A percentile compares a stretch with the other conserved stretches of the same genome.
These are phyloP conservation scores for Dicerorhinus sumatrensis DNA, from an alignment of 2,113 vertebrate species.

Conservation along the genomic window DNA sequence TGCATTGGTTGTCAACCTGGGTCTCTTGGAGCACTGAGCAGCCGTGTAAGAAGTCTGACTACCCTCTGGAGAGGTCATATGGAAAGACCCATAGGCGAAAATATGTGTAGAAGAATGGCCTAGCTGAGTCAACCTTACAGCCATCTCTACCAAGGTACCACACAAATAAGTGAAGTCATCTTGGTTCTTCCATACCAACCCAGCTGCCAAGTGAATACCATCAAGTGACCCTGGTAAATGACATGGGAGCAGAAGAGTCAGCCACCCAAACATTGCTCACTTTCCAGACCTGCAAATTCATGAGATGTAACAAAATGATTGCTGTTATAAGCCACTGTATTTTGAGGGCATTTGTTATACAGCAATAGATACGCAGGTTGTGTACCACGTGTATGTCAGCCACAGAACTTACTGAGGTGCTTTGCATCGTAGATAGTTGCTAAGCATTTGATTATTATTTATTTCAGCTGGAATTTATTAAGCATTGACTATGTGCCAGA, in stretches of 20 bases:
- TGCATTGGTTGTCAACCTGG: background rate
- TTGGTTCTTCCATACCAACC: background rate
- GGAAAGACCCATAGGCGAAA: background rate
- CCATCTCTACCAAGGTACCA: background rate
- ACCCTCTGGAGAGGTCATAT: accelerated
- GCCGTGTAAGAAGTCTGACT: background rate
- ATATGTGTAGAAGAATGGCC: background rate
- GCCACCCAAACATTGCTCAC: background rate
- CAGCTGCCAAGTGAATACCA: background rate
- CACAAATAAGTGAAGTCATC: background rate
- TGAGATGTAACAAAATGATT: background rate
- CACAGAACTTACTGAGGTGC: background rate
- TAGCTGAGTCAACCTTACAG: background rate
- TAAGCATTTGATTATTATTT: background rate
- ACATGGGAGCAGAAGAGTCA: background rate
- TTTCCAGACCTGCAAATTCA: background rate
- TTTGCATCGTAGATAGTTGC: background rate
- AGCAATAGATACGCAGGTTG: background rate
- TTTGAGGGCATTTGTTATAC: background rate
- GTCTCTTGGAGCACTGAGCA: background rate
- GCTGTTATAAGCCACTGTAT: background rate
- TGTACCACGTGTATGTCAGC: background rate
- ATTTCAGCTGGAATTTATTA: background rate
- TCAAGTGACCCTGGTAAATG: background rate
- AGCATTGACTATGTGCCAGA: background rate